Base-by-base conservation (phyloP, 2,797 vertebrate genomes). In the Arremon aurantiirostris region DNA sequence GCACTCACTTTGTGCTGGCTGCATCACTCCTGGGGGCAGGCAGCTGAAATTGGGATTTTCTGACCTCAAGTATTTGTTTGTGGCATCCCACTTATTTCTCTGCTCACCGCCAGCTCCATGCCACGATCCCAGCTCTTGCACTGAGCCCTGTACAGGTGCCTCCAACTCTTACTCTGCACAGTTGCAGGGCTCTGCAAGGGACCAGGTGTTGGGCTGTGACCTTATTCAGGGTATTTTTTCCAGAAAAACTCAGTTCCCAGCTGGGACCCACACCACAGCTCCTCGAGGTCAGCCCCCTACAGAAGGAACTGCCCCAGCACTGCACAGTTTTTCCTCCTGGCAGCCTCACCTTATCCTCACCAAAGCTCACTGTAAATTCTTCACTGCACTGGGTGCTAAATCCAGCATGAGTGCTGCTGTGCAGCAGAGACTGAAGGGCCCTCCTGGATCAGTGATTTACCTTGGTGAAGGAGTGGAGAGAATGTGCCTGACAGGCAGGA, bases 31-130 rank as follows among this genome's bases (percentile, higher is more conserved):
- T 7, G 2, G 49, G 44, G 35, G 44, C 15, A 81, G 56, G 37
- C 32, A 70, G 44, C 55, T 92, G 60, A 82, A 93, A 80, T 32
- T 0, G 1, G 52, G 37, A 8, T 76, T 72, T 91, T 68, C 42
- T 55, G 75, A 50, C 50, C 61, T 87, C 69, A 88, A 28, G 35
- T 21, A 75, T 53, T 53, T 77, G 69, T 26, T 47, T 72, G 66
- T 76, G 85, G 79, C 72, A 61, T 47, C 72, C 61, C 68, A 12
- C 32, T 83, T 39, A 41, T 66, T 81, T 44, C 60, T 76, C 32
- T 65, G 60, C 35, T 37, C 12, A 24, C 37, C 0, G 0, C 50
- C 17, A 8, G 42, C 60, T 86, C 34, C 61, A 34, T 5, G 5
- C 56, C 41, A 78, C 0, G 0, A 59, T 73, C 59, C 50, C 8